These are phyloP conservation scores for Campylorhamphus procurvoides DNA, from an alignment of 2,113 vertebrate species.

Conservation along the genomic window DNA sequence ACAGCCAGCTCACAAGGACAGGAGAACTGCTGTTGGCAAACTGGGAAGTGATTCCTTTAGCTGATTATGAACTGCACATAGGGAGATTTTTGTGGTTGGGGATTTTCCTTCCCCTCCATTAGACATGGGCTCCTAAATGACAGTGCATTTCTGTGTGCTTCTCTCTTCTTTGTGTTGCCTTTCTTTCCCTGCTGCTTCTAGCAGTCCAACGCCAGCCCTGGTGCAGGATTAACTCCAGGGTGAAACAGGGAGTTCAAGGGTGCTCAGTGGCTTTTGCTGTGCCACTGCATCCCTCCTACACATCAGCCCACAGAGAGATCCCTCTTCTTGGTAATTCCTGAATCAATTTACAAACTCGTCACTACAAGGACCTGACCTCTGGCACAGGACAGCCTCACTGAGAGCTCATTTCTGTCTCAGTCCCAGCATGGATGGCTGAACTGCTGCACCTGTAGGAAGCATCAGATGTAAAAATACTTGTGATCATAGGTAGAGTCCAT, in stretches of 20 bases:
- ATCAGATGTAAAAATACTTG: neutral
- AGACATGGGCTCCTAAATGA: neutral
- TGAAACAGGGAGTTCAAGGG: neutral
- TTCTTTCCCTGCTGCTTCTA: neutral
- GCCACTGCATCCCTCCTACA: neutral
- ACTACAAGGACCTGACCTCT: neutral
- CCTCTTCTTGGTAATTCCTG: neutral
- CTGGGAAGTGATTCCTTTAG: neutral
- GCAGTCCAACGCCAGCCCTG: accelerated
- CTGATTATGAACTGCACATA: neutral
- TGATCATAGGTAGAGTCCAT: neutral
- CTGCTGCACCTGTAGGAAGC: accelerated
- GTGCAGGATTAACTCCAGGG: neutral
- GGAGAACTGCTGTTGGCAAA: neutral
- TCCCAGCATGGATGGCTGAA: neutral
- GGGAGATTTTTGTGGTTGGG: neutral
- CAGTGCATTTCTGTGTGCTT: accelerated
- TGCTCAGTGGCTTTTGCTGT: neutral
- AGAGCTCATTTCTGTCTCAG: neutral
- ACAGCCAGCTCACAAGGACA: neutral
- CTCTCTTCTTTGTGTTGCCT: neutral
- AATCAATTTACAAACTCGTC: neutral
- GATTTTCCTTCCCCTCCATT: neutral
- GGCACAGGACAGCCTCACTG: neutral
- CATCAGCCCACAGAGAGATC: neutral